Evolutionary conservation across 2,797 vertebrate genomes (phyloP).

Genomic region (Characodon lateralis): DNA sequence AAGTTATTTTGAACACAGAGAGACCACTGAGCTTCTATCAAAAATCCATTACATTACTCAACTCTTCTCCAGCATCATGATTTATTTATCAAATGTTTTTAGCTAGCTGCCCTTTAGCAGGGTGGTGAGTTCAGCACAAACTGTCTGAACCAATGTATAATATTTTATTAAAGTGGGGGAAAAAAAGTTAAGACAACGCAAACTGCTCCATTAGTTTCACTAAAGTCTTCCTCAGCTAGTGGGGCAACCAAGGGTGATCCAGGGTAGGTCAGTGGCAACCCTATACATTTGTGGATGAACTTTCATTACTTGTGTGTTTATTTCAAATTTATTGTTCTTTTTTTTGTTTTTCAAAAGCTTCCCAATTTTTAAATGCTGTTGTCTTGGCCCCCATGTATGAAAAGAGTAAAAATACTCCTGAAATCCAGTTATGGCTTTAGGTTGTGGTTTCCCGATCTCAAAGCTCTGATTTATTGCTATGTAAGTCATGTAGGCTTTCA

Average conservation of each 20-base stretch:
- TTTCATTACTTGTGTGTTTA: neutral
- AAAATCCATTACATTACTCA: neutral
- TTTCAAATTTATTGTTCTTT: neutral
- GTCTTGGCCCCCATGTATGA: no score
- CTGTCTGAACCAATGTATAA: neutral
- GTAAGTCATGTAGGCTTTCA: neutral
- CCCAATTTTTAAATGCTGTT: neutral
- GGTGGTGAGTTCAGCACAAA: neutral
- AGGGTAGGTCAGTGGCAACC: neutral
- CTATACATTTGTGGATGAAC: neutral
- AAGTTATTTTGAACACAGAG: neutral
- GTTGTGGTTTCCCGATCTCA: no score
- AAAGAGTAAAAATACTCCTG: neutral
- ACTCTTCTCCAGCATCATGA: neutral
- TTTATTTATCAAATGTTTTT: conserved; percentile 8
- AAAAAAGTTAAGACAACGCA: neutral
- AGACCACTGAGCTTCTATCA: neutral
- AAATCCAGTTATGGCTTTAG: neutral
- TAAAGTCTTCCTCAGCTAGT: neutral
- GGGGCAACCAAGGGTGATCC: neutral
- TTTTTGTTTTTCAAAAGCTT: neutral
- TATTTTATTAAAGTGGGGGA: neutral
- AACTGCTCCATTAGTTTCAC: neutral
- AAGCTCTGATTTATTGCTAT: neutral
- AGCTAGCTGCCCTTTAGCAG: neutral